Evolutionary conservation across 2,888 invertebrate species (phyloP), one percentile per base, ranked within the genome.

Genomic region (Melipona bicolor): DNA sequence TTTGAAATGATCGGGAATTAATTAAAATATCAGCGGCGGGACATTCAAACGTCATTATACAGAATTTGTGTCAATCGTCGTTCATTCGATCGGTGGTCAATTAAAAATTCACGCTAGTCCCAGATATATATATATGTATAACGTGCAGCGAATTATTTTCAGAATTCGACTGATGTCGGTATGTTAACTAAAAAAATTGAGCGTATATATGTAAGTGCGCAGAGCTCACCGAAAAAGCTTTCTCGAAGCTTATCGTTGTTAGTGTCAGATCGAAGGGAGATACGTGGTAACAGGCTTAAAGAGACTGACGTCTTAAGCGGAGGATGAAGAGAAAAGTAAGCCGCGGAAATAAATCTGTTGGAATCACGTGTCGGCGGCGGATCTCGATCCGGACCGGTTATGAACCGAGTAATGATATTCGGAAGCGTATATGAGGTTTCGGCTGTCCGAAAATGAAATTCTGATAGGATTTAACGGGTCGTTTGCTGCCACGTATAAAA

Each of bases 241-340:
- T 67, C 21, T 9, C 62, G 50, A n/a, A 59, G 71, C 9, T 61
- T 71, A 68, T 13, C 49, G 36, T 27, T 56, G 59, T 32, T 17
- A 36, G 52, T 50, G 84, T 80, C 84, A 52, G 75, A 75, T 89
- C 89, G 84, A 89, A 87, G 80, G 79, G 68, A 11, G 81, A 64
- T n/a, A n/a, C 76, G 84, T 78, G 43, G 80, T 87, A 89, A 89
- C 88, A 85, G 88, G 89, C 90, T 89, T 89, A 89, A 69, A 83
- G 79, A 88, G 90, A 88, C 81, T 73, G 88, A 89, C 81, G 89
- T 88, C 85, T 87, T 80, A 81, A 85, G 85, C 79, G 74, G 86
- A 9, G 90, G 89, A 88, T 21, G 1, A 43, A 43, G 43, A 64
- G 87, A 87, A 79, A 75, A 83, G 64, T 88, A 89, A 89, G 82